These are phyloP conservation scores for Pristionchus arcanus DNA, from an alignment of 2,888 invertebrate genomes.

Conservation along the genomic window DNA sequence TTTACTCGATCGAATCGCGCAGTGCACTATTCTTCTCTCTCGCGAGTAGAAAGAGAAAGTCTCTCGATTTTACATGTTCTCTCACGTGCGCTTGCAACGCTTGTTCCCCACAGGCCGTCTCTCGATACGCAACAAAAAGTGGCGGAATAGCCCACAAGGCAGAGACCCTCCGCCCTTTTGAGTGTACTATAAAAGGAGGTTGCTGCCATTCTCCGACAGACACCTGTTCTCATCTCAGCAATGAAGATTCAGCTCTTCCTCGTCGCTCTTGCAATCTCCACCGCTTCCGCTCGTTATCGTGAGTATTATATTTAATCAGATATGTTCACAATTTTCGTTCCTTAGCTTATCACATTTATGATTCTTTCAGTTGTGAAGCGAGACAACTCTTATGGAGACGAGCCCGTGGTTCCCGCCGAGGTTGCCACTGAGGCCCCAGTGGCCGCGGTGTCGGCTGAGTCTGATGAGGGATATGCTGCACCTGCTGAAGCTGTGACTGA, in stretches of 20 bases:
- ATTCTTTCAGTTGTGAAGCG: slow-evolving; percentile 14
- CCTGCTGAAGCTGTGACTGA: slow-evolving; percentile 59
- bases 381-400: slow-evolving; percentile 65
- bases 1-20: slow-evolving; percentile 24
- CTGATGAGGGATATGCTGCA: slow-evolving; percentile 56
- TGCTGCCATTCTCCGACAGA: slow-evolving; percentile 38
- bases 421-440: slow-evolving; percentile 57
- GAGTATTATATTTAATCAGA: background rate
- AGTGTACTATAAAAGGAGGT: slow-evolving; percentile 50
- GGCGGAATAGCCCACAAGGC: slow-evolving; percentile 45
- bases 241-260: slow-evolving; percentile 47
- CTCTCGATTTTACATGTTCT: slow-evolving; percentile 28
- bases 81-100: slow-evolving; percentile 29
- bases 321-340: background rate
- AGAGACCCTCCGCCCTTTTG: slow-evolving; percentile 48
- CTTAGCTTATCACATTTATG: background rate
- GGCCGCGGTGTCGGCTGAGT: slow-evolving; percentile 3
- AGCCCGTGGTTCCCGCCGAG: slow-evolving; percentile 40
- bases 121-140: slow-evolving; percentile 41
- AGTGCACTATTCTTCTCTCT: slow-evolving; percentile 35
- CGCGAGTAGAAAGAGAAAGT: slow-evolving; percentile 32
- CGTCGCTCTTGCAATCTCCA: slow-evolving; percentile 18
- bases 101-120: slow-evolving; percentile 42
- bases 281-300: slow-evolving; percentile 37
- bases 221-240: slow-evolving; percentile 35